Base-by-base conservation (phyloP, 2,797 vertebrate species). In the Babyrousa celebensis region DNA sequence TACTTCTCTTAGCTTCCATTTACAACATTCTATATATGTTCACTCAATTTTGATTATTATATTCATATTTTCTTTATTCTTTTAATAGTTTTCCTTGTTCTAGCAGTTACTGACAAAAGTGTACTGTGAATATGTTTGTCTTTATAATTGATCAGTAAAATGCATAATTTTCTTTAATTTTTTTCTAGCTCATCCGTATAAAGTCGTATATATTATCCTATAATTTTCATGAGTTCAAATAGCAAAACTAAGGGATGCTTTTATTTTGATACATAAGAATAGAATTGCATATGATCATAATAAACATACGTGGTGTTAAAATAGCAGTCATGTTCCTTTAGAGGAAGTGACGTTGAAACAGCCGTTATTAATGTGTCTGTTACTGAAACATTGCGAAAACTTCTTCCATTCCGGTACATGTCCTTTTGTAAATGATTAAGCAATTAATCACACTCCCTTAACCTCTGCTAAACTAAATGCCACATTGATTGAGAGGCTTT, bases 341-440 rank as follows among this genome's bases (percentile, higher is more conserved):
- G 18, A 87, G 40, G 23, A 78, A 65, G 36, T 80, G 1, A 9
- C 21, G 56, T 48, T 74, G 36, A 70, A 92, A 72, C 3, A 93
- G 15, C 15, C 25, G 40, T 86, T 85, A 67, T 75, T 74, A 90
- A 82, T 70, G 25, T 92, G n/a, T 48, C 72, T 93, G 89, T 80
- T 74, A 85, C 56, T 85, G 48, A 94, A 96, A 75, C 29, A 5
- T 80, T 96, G 82, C 78, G 60, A 58, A 87, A 97, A 96, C 87
- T 90, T 97, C 87, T 96, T 92, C 60, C n/a, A 74, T 96, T 90
- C 79, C 56, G 92, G 29, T 90, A 63, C 40, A 70, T 87, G 70
- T 97, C 92, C 94, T 97, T 98, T 96, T 96, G 87, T 36, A 98
- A 98, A 96, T 95, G 97, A 96, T 96, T 97, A 97, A 92, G 83